A percentile compares a stretch with the other conserved stretches of the same genome.
Conservation (phyloP, 2,113 vertebrate species). For the Heterochromis multidens region DNA sequence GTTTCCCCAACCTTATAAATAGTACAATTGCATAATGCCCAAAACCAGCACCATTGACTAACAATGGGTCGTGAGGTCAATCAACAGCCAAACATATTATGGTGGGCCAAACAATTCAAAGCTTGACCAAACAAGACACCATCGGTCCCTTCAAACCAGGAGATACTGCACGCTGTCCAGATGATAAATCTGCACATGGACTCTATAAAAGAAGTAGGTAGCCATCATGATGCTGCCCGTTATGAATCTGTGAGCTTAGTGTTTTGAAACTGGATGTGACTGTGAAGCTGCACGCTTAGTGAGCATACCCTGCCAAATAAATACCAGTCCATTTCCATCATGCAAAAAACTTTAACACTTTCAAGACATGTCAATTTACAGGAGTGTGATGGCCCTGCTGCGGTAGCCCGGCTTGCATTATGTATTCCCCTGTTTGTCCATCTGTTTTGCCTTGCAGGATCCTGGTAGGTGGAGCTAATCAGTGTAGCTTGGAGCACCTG, state of each 20-base stretch:
- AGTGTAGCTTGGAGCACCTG: background rate
- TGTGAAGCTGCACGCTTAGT: background rate
- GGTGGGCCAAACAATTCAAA: too few species aligned
- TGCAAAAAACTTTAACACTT: background rate
- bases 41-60: too few species aligned
- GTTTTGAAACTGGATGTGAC: background rate
- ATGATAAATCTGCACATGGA: background rate
- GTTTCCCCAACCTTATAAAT: too few species aligned
- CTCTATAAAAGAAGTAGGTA: background rate
- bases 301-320: background rate
- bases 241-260: background rate
- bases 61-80: too few species aligned
- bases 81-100: too few species aligned
- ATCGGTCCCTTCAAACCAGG: too few species aligned
- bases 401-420: background rate
- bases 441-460: background rate
- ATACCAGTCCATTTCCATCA: background rate
- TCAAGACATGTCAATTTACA: background rate
- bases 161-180: too few species aligned
- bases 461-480: background rate
- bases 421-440: background rate
- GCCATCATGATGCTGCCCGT: background rate
- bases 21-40: too few species aligned
- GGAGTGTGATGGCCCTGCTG: background rate
- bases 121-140: too few species aligned